Evolutionary conservation across 2,888 invertebrate species (phyloP), one percentile per base, ranked within the genome.

Genomic region (Tillus elongatus): DNA sequence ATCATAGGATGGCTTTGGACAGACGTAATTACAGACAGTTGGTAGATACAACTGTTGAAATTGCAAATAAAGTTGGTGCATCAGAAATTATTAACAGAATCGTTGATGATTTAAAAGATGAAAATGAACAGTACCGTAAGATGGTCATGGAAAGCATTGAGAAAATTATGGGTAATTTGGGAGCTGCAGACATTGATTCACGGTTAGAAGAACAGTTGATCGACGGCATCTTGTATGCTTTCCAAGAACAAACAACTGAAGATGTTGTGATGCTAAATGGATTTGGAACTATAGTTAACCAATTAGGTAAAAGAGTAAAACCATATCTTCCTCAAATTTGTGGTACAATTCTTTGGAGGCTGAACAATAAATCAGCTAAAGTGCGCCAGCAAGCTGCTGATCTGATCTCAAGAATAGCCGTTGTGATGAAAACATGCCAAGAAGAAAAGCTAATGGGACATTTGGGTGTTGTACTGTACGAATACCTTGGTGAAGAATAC

Each of bases 121-220:
- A 98, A 67, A 96, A 97, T 62, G 98, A 99, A 65, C 95, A 96
- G 61, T 99, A 98, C 66, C 77, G 98, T 42, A 99, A 99, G 71
- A 99, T 99, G 98, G 98, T 41, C 2, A 98, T 99, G 95, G 98
- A 99, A 66, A 97, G 96, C 0, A 97, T 98, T 40, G 98, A 99
- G 63, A 97, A 97, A 68, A 95, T 96, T 39, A 90, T 97, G 78
- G 91, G 89, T 2, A 95, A 93, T 66, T 73, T 97, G 42, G 98
- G 98, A 11, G 95, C 97, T 0, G 91, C 95, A 0, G 98, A 98
- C 59, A 95, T 99, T 34, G 98, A 99, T 67, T 92, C 95, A 0
- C 77, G 97, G 29, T 71, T 99, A 2, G 98, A 99, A 64, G 98
- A 99, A 68, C 97, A 97, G 57, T 79, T 99, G 16, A 98, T 99